phyloP scores from a whole-genome alignment of 1,140 invertebrate species.

The Diuraphis noxia region DNA sequence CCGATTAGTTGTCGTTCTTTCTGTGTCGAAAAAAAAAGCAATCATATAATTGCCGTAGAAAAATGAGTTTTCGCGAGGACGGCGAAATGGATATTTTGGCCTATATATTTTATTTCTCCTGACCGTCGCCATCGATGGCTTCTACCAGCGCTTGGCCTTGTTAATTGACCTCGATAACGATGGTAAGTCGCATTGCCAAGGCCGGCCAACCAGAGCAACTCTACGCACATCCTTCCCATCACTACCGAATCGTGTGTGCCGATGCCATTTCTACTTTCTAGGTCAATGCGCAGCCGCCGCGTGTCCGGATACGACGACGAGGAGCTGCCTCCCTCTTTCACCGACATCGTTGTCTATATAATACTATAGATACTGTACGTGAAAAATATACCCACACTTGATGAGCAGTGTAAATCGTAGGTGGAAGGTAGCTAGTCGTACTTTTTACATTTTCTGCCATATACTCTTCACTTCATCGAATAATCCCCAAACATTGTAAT shows the following conservation, averaged over 20 bases:
- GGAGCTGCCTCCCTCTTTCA: neutral
- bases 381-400: neutral
- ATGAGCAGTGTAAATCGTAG: neutral
- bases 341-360: neutral
- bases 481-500: neutral
- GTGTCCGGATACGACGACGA: conserved; percentile 2
- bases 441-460: neutral
- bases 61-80: neutral
- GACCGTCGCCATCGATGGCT: neutral
- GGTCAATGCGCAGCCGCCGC: conserved; percentile 34
- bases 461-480: neutral
- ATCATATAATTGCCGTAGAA: neutral
- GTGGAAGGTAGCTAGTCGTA: neutral
- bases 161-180: conserved; percentile 51
- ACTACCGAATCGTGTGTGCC: neutral
- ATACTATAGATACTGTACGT: neutral
- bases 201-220: conserved; percentile 50
- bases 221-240: conserved; percentile 16
- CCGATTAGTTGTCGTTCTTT: neutral
- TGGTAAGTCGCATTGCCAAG: conserved; percentile 44
- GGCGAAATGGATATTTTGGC: conserved; percentile 27
- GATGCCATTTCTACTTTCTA: conserved; percentile 52
- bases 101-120: conserved; percentile 12
- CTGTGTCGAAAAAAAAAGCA: neutral
- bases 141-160: conserved; percentile 30